Base-by-base conservation (phyloP, 2,888 invertebrate genomes). In the Caenorhabditis doughertyi region DNA sequence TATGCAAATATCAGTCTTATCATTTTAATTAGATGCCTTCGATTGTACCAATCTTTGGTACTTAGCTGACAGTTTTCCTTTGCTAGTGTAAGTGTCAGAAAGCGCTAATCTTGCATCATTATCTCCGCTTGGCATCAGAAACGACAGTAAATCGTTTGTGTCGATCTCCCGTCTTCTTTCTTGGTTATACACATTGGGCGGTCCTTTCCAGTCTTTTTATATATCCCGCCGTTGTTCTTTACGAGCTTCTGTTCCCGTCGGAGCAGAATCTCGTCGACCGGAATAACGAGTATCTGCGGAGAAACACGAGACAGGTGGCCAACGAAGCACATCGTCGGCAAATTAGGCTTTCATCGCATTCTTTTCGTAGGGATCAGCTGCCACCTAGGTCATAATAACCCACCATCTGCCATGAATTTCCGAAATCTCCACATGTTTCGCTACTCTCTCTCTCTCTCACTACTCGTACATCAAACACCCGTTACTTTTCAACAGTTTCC, bases 61-160 rank as follows among this genome's bases (percentile, higher is more conserved):
- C 58, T 44, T 60, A 76, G 76, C 76, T 58, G 58, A 27, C 53
- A 67, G 56, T 32, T 25, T 49, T n/a, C n/a, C n/a, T n/a, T n/a
- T n/a, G n/a, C 32, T 47, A 60, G 65, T 32, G 25, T 47, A 49
- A 55, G 32, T 76, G 76, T 68, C 49, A 67, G 21, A 56, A 74
- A 55, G 13, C 44, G 77, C 76, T 77, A 77, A 68, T 77, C 68
- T 77, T 42, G 62, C 68, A 67, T 67, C 77, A 68, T 51, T 68
- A 77, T 77, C 77, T 77, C 77, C 68, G 68, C 35, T 39, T 60
- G 42, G 39, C 77, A 77, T 77, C 76, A 55, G 58, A 47, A 51
- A 29, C 60, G 60, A 23, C 42, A 73, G 74, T 76, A 58, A 76
- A 76, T 68, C 77, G 62, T 8, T 2, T 42, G 42, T 60, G 60